Conservation (phyloP, 2,113 vertebrate genomes). For the Mobula hypostoma region DNA sequence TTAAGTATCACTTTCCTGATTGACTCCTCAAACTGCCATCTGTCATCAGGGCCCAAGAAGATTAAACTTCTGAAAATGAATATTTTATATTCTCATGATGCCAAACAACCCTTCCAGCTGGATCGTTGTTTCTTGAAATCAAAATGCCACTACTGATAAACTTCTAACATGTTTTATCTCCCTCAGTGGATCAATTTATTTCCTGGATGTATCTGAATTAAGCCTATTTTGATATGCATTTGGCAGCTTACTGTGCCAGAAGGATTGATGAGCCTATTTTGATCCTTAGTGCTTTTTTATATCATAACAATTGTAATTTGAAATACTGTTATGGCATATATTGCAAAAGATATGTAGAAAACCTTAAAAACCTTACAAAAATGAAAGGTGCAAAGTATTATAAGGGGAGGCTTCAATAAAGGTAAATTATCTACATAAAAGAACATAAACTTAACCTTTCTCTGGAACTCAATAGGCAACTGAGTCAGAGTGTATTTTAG, state of each 20-base stretch:
- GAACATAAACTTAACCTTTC: too few relatives aligned
- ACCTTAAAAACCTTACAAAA: background rate
- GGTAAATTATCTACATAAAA: too few relatives aligned
- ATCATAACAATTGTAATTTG: background rate
- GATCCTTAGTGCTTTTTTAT: background rate
- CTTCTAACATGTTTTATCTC: background rate
- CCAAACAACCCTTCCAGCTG: background rate
- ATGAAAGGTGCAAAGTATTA: background rate
- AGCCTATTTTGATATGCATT: background rate
- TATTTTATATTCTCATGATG: background rate
- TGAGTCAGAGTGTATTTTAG: background rate
- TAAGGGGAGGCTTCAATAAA: background rate
- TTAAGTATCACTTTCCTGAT: slow-evolving; percentile 13
- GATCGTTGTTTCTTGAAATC: background rate
- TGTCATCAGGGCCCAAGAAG: background rate
- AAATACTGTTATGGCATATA: background rate
- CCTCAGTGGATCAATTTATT: background rate
- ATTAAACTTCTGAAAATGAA: background rate
- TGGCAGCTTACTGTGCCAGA: background rate
- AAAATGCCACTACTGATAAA: background rate
- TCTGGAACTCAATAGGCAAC: background rate
- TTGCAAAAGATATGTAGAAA: background rate
- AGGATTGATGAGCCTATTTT: background rate
- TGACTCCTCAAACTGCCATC: slow-evolving; percentile 10
- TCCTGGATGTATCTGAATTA: background rate